Evolutionary conservation across 2,888 invertebrate species (phyloP), one percentile per base, ranked within the genome.

Genomic region (Protula sp.): DNA sequence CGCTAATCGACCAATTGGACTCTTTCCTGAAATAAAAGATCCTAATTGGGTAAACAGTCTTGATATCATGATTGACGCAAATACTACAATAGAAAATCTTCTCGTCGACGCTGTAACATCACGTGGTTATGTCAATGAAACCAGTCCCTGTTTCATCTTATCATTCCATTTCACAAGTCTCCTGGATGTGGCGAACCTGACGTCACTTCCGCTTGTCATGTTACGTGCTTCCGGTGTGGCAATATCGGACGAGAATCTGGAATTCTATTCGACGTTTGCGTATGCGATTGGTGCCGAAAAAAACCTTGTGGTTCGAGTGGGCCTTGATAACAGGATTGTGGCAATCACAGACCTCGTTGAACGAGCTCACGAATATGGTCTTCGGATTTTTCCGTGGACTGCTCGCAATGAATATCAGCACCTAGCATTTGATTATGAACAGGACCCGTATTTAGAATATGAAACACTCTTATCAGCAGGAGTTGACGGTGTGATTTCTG

Each of bases 401-500:
- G 54, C 57, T 48, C 29, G 59, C 1, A 56, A 59, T 31, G 55
- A 52, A 55, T 14, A 14, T 9, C 9, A 24, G 24, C 27, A 57
- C 26, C 28, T 55, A 22, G 30, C 27, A 31, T 38, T 9, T 9
- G 38, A 38, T 38, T 38, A 38, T 38, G 38, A 19, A 38, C 38
- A 38, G 38, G 38, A 38, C 19, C 38, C 38, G 9, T 14, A 9
- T 14, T 19, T 38, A 19, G 38, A 38, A 38, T 38, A 38, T 38
- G 38, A 38, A 14, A 14, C 19, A 14, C 9, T 38, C 9, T 19
- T 38, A 19, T 30, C 45, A 19, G 53, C 66, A 27, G 59, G 60
- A n/a, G 55, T 69, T 19, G 69, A 72, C 54, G 72, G 70, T 3
- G 53, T 63, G 45, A 70, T 72, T 47, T 68, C 67, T 4, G 72